Evolutionary conservation across 2,797 vertebrate species (phyloP).

Genomic region (Acanthornis magna): DNA sequence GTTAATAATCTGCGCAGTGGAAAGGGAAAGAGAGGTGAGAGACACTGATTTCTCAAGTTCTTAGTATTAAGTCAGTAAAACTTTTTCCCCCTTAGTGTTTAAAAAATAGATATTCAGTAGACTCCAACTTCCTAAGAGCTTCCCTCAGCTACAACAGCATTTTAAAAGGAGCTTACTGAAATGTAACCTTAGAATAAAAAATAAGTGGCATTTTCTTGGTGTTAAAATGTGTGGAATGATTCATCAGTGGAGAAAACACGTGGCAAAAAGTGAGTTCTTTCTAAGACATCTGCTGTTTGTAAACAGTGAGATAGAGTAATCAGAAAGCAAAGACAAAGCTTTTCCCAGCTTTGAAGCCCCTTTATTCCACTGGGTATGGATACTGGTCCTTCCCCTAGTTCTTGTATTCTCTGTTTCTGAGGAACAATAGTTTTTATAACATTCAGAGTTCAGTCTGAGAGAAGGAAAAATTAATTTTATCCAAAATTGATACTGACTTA

Average conservation of each 20-base stretch:
- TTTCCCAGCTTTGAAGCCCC: neutral
- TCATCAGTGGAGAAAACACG: neutral
- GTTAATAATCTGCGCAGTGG: neutral
- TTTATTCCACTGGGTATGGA: neutral
- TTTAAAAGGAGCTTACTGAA: neutral
- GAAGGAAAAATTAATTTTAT: neutral
- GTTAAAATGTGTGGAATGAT: neutral
- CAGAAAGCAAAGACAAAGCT: neutral
- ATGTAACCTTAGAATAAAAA: neutral
- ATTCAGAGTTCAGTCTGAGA: neutral
- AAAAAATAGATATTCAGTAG: neutral
- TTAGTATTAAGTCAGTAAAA: neutral
- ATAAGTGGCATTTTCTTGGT: neutral
- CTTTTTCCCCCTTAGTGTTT: neutral
- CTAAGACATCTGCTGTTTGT: conserved; percentile 1
- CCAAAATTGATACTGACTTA: neutral
- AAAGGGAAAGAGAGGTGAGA: neutral
- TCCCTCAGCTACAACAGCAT: neutral
- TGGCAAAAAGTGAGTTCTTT: neutral
- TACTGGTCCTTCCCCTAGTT: neutral
- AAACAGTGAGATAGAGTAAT: conserved; percentile 12
- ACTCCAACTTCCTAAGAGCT: neutral
- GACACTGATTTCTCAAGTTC: neutral
- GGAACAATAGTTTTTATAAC: neutral
- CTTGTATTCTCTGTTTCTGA: neutral